Evolutionary conservation across 1,140 invertebrate genomes (phyloP), one percentile per base, ranked within the genome.

Genomic region (Trichogramma pretiosum): DNA sequence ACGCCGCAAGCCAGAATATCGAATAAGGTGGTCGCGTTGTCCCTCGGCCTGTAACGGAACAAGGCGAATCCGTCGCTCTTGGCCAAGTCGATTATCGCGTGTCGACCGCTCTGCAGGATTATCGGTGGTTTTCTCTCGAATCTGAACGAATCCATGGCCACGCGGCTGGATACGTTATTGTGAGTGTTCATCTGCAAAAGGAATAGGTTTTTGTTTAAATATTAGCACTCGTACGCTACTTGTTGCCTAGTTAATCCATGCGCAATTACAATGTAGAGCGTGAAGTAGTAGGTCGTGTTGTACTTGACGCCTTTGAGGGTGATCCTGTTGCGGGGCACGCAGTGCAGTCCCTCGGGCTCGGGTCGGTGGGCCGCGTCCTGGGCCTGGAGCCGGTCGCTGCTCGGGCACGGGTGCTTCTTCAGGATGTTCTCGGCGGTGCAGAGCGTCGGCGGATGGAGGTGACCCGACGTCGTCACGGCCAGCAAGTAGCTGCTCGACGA

Each of bases 271-370:
- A 70, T 63, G 39, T 70, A 72, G 46, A 72, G 61, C 2, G 69
- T 70, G 45, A 71, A 70, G 56, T 71, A 64, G 58, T 72, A 72
- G 13, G 64, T 70, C n/a, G 60, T 65, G 49, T 72, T 66, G 53
- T 69, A 71, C 56, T 64, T 63, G 56, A 72, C 61, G 41, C 64
- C 63, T 49, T 69, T 62, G 34, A 72, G 61, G 40, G 68, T 72
- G 46, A 72, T 53, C 41, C 68, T 69, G 13, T 64, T 67, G 46
- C 68, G 62, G 14, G 60, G 60, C 18, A 68, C 59, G 56, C 70
- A 72, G 49, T 72, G 65, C 13, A 72, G 60, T 34, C 70, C 70
- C 52, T 70, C 68, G 41, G 70, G 70, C 4, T 52, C 50, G 28
- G 2, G 42, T 11, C 39, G n/a, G 3, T 36, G 32, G 38, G 55